Evolutionary conservation across 1,140 invertebrate genomes (phyloP), one percentile per base, ranked within the genome.

Genomic region (Notospermus geniculatus): DNA sequence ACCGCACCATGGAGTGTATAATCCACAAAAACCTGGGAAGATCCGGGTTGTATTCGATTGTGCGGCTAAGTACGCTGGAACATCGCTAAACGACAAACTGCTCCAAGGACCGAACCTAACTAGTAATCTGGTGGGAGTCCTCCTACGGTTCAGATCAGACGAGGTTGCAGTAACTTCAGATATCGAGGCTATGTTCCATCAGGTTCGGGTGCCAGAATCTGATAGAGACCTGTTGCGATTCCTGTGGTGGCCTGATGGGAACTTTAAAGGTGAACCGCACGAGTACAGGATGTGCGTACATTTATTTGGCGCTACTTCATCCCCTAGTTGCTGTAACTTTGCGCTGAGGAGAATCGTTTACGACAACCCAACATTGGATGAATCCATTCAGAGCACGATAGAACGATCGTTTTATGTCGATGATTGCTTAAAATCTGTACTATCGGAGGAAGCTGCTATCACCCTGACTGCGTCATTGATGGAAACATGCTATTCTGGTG

Each of bases 21-120:
- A 68, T 30, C 56, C 54, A 5, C 58, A 57, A 30, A 62, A 62
- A 17, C n/a, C n/a, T n/a, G 53, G 45, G 2, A 67, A 65, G 36
- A 59, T 70, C 15, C 19, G 65, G 46, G 61, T 69, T 13, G 62
- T 64, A 7, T 69, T 69, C 59, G 67, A 69, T 50, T 62, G 59
- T 60, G 53, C 41, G 13, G 62, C 62, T 2, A 23, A 46, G 15
- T 63, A 60, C 50, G 41, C 28, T 25, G 65, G 68, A 32, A 22
- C 57, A 7, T 65, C 54, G 30, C 41, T 70, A 13, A 65, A 70
- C 29, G 29, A 54, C 27, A 11, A 36, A 15, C 25, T 67, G 22
- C 46, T 67, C 22, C 65, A 67, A 28, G 67, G 65, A 30, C 65
- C 59, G 39, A 62, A 69, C 43, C 50, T 64, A 2, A 63, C 43